These are phyloP conservation scores for Drosophila athabasca DNA, from an alignment of 1,140 invertebrate genomes.

Conservation along the genomic window DNA sequence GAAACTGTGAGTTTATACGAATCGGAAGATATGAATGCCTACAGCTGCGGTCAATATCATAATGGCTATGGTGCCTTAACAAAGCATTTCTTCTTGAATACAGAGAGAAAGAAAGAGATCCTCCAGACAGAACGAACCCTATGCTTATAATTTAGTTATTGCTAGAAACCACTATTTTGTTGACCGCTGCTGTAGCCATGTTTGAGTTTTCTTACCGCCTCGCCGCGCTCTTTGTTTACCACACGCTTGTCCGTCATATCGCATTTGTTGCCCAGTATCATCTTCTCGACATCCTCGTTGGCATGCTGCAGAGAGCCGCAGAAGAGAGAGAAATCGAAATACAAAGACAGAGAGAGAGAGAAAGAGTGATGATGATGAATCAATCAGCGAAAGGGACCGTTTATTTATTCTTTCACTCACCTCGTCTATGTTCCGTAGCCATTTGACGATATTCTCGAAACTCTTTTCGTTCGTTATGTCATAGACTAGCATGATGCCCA, in stretches of 20 bases:
- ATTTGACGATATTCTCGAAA: conserved; percentile 99
- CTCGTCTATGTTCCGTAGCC: conserved; percentile 99
- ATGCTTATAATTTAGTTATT: too few species aligned
- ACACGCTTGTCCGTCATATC: conserved; percentile 99
- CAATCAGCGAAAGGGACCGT: background rate
- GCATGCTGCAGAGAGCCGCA: conserved; percentile 90
- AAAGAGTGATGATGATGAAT: background rate
- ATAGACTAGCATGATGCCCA: conserved; percentile 99
- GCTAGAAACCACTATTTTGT: background rate
- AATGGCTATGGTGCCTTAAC: too few species aligned
- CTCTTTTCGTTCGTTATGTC: conserved; percentile 99
- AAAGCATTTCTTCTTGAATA: too few species aligned
- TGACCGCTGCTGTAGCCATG: background rate
- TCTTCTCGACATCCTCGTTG: conserved; percentile 99
- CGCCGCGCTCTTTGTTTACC: conserved; percentile 94
- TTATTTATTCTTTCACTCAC: conserved; percentile 72
- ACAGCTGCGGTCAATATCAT: too few species aligned
- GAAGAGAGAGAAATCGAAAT: conserved; percentile 2
- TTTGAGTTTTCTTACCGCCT: conserved; percentile 87
- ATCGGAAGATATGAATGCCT: background rate
- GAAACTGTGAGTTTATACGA: background rate
- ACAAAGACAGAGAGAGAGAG: conserved; percentile 9
- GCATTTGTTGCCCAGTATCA: conserved; percentile 99
- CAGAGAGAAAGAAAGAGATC: background rate
- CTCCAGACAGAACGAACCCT: too few species aligned